Evolutionary conservation across 2,888 invertebrate species (phyloP).

Genomic region (Parochlus steinenii): DNA sequence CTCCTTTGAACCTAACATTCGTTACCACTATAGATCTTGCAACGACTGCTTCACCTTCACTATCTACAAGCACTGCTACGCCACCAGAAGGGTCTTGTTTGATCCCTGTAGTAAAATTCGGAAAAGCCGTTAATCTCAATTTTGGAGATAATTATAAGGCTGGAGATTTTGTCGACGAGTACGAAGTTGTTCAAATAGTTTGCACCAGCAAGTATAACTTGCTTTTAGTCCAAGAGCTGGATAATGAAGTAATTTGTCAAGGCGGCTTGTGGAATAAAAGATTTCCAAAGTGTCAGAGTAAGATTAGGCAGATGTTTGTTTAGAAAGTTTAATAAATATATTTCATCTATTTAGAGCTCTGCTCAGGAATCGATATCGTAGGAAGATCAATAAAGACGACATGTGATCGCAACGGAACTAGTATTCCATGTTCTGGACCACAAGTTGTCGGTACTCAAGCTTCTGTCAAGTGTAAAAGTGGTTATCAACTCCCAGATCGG

Average conservation of each 20-base stretch:
- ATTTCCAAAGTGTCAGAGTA: constrained; percentile 9
- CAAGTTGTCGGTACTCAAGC: constrained; percentile 3
- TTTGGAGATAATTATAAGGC: constrained; percentile 4
- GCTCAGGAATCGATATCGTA: constrained; percentile 2
- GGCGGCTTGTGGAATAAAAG: not conserved
- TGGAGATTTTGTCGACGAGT: constrained; percentile 3
- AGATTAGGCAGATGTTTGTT: too few species aligned
- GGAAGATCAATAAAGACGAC: constrained; percentile 6
- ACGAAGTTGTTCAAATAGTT: constrained; percentile 1
- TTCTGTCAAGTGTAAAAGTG: constrained; percentile 1
- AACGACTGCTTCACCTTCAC: too few species aligned
- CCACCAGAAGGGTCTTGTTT: too few species aligned
- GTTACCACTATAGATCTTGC: too few species aligned
- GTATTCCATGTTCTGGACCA: constrained; percentile 3
- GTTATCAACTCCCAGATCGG: constrained; percentile 2
- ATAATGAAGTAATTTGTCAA: not conserved
- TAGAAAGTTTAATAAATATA: too few species aligned
- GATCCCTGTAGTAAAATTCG: too few species aligned
- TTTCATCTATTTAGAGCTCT: constrained; percentile 6
- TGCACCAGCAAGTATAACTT: not conserved
- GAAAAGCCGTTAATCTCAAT: too few species aligned
- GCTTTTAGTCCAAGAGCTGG: not conserved
- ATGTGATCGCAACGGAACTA: constrained; percentile 1
- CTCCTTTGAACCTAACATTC: too few species aligned
- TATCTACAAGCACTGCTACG: too few species aligned